Percentiles rank a stretch among this genome's conserved stretches.
Conservation (phyloP, 2,113 vertebrate genomes). For the Leptobrachium leishanense region DNA sequence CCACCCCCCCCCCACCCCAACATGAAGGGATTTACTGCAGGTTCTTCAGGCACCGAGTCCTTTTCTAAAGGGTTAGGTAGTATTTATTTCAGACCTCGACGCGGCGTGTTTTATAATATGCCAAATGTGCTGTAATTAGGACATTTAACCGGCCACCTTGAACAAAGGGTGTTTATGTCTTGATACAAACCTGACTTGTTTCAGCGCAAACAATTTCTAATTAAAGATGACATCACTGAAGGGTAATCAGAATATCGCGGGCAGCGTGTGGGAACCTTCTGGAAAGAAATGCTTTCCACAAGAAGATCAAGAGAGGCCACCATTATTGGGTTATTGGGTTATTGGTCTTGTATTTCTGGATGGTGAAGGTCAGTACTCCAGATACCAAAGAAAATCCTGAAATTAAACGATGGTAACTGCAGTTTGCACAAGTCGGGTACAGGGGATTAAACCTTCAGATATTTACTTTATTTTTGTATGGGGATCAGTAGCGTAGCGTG, state of each 20-base stretch:
- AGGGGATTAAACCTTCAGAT: too few relatives aligned
- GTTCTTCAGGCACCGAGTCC: too few relatives aligned
- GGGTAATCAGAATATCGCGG: slow-evolving; percentile 20
- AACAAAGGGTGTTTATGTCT: slow-evolving; percentile 60
- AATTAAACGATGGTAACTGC: too few relatives aligned
- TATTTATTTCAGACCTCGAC: neutral
- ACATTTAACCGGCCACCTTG: slow-evolving; percentile 62
- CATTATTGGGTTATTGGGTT: too few relatives aligned
- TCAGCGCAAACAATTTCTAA: slow-evolving; percentile 55
- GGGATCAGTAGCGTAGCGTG: too few relatives aligned
- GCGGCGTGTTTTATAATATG: neutral
- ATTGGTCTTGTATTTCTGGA: neutral
- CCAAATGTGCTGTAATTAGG: slow-evolving; percentile 54
- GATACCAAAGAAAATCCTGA: neutral
- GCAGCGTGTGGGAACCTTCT: neutral
- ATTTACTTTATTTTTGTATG: too few relatives aligned
- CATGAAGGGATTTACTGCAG: too few relatives aligned
- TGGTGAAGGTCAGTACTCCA: too few relatives aligned
- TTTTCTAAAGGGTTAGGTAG: neutral
- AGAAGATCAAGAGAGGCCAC: too few relatives aligned
- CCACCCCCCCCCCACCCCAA: too few relatives aligned
- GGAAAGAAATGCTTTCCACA: neutral
- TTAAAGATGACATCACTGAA: slow-evolving; percentile 57
- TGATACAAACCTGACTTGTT: slow-evolving; percentile 60
- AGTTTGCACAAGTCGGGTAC: too few relatives aligned